Conservation (phyloP, 2,113 vertebrate species). For the Mohoua ochrocephala region DNA sequence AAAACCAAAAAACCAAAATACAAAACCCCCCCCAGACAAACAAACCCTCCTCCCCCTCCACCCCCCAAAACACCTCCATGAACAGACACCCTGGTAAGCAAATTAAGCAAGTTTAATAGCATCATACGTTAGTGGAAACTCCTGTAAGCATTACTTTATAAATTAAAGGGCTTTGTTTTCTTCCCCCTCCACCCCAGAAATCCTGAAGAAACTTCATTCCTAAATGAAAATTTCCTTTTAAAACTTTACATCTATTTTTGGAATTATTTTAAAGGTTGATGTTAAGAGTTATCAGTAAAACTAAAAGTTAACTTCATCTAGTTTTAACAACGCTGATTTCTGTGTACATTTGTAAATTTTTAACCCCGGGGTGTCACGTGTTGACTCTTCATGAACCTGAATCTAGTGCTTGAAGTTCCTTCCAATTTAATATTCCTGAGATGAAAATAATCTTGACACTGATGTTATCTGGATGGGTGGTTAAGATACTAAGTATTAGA, state of each 20-base stretch:
- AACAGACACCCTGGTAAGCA: neutral
- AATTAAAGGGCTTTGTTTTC: rapidly evolving
- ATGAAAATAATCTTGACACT: neutral
- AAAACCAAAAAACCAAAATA: neutral
- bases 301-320: neutral
- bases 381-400: neutral
- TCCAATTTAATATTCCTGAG: neutral
- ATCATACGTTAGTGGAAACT: neutral
- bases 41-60: neutral
- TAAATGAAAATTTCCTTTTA: neutral
- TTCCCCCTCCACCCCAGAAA: rapidly evolving
- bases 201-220: neutral
- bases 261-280: neutral
- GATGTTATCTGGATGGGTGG: neutral
- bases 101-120: neutral
- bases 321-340: neutral
- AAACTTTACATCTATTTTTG: neutral
- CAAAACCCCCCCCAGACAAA: neutral
- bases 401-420: neutral
- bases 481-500: neutral
- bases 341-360: neutral
- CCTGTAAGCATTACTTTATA: neutral
- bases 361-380: neutral
- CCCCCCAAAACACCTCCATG: neutral
- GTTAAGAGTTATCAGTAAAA: neutral